Base-by-base conservation (phyloP, 2,113 vertebrate genomes). In the Dipodomys ordii region DNA sequence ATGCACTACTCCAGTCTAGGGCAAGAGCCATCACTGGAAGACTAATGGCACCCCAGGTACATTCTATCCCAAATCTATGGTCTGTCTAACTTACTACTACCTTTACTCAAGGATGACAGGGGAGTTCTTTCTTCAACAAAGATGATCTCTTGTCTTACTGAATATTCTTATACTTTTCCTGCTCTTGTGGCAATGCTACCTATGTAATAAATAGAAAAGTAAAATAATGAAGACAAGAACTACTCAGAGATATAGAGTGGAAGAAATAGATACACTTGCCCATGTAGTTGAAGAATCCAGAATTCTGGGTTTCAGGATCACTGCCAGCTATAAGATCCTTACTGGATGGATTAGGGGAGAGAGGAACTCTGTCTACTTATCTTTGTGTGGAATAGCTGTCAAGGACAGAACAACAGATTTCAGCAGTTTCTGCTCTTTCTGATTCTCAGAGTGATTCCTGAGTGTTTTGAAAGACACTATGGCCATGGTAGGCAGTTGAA, bases 91-190 rank as follows among this genome's bases (percentile, higher is more conserved):
- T 92, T 87, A 44, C 39, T 90, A 30, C 80, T 93, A 23, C 19
- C 2, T 93, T 28, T 93, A 25, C 16, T 30, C 32, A 89, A 74
- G 23, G 12, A 84, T 74, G 32, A 87, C 88, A 84, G 44, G 3
- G 16, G 64, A 77, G 28, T 49, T 62, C 16, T 93, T 96, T 92
- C 62, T 64, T 86, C 10, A 64, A 25, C 32, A 81, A 85, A 74
- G 71, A 62, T 25, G 7, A 84, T 74, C 8, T n/a, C 32, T 12
- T 30, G 35, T 12, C 11, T 89, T 57, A 77, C 13, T 73, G 23
- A 18, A 62, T 83, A 87, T 88, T 25, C 35, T 83, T 88, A 76
- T 7, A 79, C 30, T 92, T 89, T 30, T 94, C 15, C n/a, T 65
- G 88, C 44, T n/a, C 7, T 13, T 92, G 32, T 68, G 53, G 32